Evolutionary conservation across 2,888 invertebrate species (phyloP), one percentile per base, ranked within the genome.

Genomic region (Drosophila fulvimacula): DNA sequence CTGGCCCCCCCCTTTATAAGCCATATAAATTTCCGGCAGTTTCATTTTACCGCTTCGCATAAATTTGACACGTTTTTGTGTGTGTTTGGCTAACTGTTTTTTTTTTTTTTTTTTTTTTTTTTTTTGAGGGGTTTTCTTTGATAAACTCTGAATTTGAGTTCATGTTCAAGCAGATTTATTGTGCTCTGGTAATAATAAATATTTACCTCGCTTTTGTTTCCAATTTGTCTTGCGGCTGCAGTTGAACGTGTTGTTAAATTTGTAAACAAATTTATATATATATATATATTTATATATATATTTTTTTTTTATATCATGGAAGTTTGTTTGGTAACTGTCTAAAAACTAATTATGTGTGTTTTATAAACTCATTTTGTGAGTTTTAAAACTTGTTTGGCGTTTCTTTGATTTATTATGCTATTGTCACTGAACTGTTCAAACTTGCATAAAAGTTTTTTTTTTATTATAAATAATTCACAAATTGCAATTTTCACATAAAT

Each of bases 11-110:
- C 34, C n/a, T 42, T 42, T 53, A 78, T 87, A 82, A 82, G 87
- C 81, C 69, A 83, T 82, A 87, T 81, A 82, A 87, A 82, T 87
- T 81, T 87, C 84, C 75, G 87, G 72, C 78, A 78, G 81, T 82
- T 81, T 68, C 68, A 49, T 77, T 81, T 87, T 72, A 87, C 72
- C 84, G 75, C 78, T 83, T 83, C 75, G 78, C 71, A 78, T 76
- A 73, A 75, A 79, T 70, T 79, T 64, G 66, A 67, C 71, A 75
- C 76, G 67, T 71, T 67, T 59, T 66, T 52, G 39, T 56, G 39
- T 46, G 38, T 56, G 30, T 36, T 74, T 65, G 39, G 36, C 53
- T 21, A 48, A 51, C 48, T 32, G 60, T 60, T 59, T 73, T 58
- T 34, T 39, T 10, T 17, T 39, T 10, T 17, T 24, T 44, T 44